Evolutionary conservation across 2,797 vertebrate genomes (phyloP).

Genomic region (Bovichtus diacanthus): DNA sequence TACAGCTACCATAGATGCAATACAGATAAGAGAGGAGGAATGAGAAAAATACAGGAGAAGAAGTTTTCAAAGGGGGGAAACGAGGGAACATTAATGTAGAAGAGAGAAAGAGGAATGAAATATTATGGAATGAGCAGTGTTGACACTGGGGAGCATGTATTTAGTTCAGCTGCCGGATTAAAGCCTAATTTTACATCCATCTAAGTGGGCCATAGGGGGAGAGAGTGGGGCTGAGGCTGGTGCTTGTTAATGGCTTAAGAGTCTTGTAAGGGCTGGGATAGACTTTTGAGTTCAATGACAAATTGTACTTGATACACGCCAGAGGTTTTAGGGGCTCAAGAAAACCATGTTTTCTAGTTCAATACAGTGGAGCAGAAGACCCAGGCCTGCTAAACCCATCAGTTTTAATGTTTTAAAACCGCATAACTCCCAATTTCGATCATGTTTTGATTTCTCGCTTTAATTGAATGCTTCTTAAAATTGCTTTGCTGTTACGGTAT

Average conservation of each 20-base stretch:
- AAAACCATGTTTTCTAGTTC: conserved; percentile 51
- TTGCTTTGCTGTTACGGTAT: conserved; percentile 18
- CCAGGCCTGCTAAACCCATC: conserved; percentile 10
- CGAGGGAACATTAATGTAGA: conserved; percentile 27
- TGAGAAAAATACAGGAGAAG: conserved; percentile 12
- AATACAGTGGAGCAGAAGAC: conserved; percentile 40
- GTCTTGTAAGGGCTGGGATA: conserved; percentile 69
- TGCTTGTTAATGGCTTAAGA: conserved; percentile 76
- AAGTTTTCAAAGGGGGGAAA: background rate
- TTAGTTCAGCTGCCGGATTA: conserved; percentile 79
- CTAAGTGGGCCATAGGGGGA: conserved; percentile 79
- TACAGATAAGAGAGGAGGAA: conserved; percentile 9
- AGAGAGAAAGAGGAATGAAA: conserved; percentile 47
- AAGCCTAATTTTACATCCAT: conserved; percentile 83
- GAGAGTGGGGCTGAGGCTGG: conserved; percentile 58
- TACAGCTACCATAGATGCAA: conserved; percentile 51
- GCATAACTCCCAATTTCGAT: background rate
- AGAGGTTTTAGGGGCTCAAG: conserved; percentile 51
- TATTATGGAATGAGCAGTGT: conserved; percentile 67
- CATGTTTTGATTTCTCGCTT: conserved; percentile 1
- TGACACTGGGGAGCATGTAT: conserved; percentile 74
- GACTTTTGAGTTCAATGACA: conserved; percentile 74
- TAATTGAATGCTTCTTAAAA: conserved; percentile 27
- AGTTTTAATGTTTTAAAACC: conserved; percentile 24
- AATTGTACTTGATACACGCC: conserved; percentile 61